phyloP scores from a whole-genome alignment of 1,140 invertebrate species.

The Penaeus indicus region DNA sequence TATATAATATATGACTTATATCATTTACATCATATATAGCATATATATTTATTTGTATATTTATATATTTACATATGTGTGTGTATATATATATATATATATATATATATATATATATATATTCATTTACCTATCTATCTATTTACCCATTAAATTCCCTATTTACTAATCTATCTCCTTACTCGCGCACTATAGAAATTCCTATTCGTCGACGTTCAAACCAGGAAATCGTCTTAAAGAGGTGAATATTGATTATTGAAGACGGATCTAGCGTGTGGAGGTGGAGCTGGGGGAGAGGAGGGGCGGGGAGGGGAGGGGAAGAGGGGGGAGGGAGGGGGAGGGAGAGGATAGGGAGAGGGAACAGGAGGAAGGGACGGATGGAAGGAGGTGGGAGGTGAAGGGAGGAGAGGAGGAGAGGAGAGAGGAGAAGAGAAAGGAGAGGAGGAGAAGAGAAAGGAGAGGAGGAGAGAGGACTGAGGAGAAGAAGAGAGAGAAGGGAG shows the following conservation, averaged over 20 bases:
- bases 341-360: too few relatives aligned
- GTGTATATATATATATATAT: background rate
- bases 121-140: too few relatives aligned
- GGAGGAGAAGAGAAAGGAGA: background rate
- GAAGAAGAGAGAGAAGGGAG: too few relatives aligned
- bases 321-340: background rate
- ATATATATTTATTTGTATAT: slow-evolving; percentile 6
- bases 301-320: background rate
- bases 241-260: too few relatives aligned
- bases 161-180: too few relatives aligned
- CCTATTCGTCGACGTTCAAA: too few relatives aligned
- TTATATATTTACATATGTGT: background rate
- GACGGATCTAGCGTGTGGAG: too few relatives aligned
- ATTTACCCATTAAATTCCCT: too few relatives aligned
- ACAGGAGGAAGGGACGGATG: background rate
- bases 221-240: too few relatives aligned
- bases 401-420: too few relatives aligned
- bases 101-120: slow-evolving; percentile 10
- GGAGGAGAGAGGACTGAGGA: background rate
- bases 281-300: background rate
- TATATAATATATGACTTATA: background rate
- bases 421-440: background rate
- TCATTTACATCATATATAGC: background rate
- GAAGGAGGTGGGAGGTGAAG: too few relatives aligned
- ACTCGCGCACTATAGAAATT: too few relatives aligned